Base-by-base conservation (phyloP, 1,140 invertebrate species). In the Frieseomelitta varia region DNA sequence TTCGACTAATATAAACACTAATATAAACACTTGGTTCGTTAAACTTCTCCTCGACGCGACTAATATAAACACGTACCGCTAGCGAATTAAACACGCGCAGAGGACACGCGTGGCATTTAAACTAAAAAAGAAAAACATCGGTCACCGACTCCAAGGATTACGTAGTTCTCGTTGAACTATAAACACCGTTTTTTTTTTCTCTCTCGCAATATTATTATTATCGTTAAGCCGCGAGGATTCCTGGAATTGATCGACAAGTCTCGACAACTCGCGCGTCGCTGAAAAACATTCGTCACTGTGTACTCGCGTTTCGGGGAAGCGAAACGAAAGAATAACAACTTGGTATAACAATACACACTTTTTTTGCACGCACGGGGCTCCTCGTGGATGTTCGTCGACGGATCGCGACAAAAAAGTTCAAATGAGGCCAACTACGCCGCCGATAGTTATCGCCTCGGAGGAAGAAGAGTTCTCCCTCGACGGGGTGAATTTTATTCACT, bases 401-500 rank as follows among this genome's bases (percentile, higher is more conserved):
- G 17, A 67, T 17, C 30, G 1, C 17, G 27, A 1, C 19, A 34
- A 30, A 34, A 34, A 30, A 34, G 30, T 67, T 67, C 14, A 2
- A n/a, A 1, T 2, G 30, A 30, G 30, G 2, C 30, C 30, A 30
- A 30, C 30, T 30, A 30, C 30, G 14, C 15, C 53, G 10, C 53
- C 1, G 14, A 12, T 53, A 53, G 53, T 30, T 30, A 53, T 15
- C 15, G n/a, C n/a, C n/a, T n/a, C n/a, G 27, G 27, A 6, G 14
- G 39, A 24, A 27, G n/a, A 65, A 2, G 63, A 17, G 27, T 17
- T 63, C 58, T 58, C 6, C 65, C 24, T 65, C 34, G 30, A 19
- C 14, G 11, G 51, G 39, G 34, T 53, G n/a, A 34, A 61, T 65
- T 69, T 51, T 76, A 47, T 61, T 68, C 85, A 77, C 77, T 67